These are phyloP conservation scores for Corydoras sp. DNA, from an alignment of 2,113 vertebrate genomes.

Conservation along the genomic window DNA sequence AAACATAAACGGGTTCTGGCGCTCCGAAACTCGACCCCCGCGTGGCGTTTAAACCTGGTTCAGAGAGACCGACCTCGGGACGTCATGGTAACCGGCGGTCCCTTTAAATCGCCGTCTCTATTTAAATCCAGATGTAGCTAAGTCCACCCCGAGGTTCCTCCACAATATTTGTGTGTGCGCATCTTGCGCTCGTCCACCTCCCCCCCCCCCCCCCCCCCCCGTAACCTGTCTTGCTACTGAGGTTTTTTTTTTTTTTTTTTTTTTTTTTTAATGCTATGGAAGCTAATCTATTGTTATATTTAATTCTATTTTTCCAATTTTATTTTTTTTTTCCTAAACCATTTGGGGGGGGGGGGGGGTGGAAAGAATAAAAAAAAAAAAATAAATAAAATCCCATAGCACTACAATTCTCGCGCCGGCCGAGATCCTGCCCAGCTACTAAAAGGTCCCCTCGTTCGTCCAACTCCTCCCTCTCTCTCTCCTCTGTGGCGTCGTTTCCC, in stretches of 20 bases:
- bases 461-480: too few species aligned
- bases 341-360: slow-evolving; percentile 10
- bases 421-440: too few species aligned
- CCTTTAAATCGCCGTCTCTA: slow-evolving; percentile 35
- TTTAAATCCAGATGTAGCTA: slow-evolving; percentile 45
- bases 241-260: slow-evolving; percentile 35
- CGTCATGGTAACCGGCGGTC: slow-evolving; percentile 36
- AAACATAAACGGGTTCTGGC: slow-evolving; percentile 5
- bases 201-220: slow-evolving; percentile 1
- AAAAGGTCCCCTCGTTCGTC: too few species aligned
- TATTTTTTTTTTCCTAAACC: slow-evolving; percentile 42
- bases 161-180: slow-evolving; percentile 13
- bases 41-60: slow-evolving; percentile 30
- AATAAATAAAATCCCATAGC: slow-evolving; percentile 43
- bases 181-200: neutral
- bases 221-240: slow-evolving; percentile 51
- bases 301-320: slow-evolving; percentile 50
- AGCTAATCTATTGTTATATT: slow-evolving; percentile 53
- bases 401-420: slow-evolving; percentile 41
- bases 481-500: too few species aligned
- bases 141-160: slow-evolving; percentile 40
- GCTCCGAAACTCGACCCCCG: neutral
- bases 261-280: slow-evolving; percentile 37
- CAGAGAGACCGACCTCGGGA: slow-evolving; percentile 58
- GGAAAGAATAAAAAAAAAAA: neutral